phyloP scores from a whole-genome alignment of 2,888 invertebrate genomes.

The Herminia tarsipennalis region DNA sequence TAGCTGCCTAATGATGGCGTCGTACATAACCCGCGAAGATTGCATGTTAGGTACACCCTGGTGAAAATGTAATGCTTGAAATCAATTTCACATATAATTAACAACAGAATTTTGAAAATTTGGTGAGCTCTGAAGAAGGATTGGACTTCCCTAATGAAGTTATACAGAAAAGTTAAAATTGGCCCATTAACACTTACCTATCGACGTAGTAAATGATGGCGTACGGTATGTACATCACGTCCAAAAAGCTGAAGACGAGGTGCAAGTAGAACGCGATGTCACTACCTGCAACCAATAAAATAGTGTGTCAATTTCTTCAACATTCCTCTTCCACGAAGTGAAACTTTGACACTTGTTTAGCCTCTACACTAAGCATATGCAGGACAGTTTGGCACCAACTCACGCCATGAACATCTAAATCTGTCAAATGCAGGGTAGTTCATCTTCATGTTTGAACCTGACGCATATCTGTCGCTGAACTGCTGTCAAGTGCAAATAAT shows the following conservation, averaged over 20 bases:
- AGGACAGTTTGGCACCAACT: too few relatives aligned
- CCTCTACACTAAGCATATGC: too few relatives aligned
- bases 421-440: too few relatives aligned
- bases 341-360: too few relatives aligned
- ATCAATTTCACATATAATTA: not conserved
- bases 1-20: slow-evolving; percentile 88
- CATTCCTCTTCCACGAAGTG: not conserved
- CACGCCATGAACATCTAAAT: too few relatives aligned
- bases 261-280: slow-evolving; percentile 89
- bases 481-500: too few relatives aligned
- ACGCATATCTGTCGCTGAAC: too few relatives aligned
- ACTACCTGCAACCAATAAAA: slow-evolving; percentile 76
- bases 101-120: not conserved
- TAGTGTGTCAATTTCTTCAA: not conserved
- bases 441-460: too few relatives aligned
- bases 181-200: too few relatives aligned
- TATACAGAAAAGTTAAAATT: not conserved
- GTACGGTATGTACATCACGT: slow-evolving; percentile 93
- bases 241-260: slow-evolving; percentile 89
- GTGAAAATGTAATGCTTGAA: not conserved
- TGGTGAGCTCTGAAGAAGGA: not conserved
- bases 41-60: slow-evolving; percentile 90
- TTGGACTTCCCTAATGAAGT: too few relatives aligned
- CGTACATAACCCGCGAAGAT: slow-evolving; percentile 88
- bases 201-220: slow-evolving; percentile 93